A percentile compares a stretch with the other conserved stretches of the same genome.
These are phyloP conservation scores for Mythimna albipuncta DNA, from an alignment of 2,888 invertebrate genomes.

Conservation along the genomic window DNA sequence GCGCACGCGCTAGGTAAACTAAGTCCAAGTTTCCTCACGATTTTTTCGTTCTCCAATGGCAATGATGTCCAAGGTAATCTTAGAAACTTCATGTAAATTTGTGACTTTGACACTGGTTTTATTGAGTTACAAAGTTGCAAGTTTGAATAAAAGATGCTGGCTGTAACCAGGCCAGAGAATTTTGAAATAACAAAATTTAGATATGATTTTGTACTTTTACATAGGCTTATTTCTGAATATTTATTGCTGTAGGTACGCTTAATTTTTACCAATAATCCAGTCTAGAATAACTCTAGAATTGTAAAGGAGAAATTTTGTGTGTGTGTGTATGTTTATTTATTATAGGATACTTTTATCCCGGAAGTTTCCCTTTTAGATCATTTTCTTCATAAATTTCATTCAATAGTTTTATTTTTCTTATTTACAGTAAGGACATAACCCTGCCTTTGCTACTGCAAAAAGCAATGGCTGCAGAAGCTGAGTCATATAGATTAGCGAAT, in stretches of 20 bases:
- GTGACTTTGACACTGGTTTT: too few relatives aligned
- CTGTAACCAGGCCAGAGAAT: background rate
- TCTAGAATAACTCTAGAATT: too few relatives aligned
- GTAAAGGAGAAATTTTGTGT: too few relatives aligned
- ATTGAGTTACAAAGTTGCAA: too few relatives aligned
- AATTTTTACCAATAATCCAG: too few relatives aligned
- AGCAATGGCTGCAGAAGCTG: constrained; percentile 92
- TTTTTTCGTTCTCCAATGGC: background rate
- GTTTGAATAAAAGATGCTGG: background rate
- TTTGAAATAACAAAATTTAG: background rate
- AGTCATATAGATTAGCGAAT: constrained; percentile 90
- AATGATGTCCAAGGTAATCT: background rate
- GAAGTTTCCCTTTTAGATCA: too few relatives aligned
- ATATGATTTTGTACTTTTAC: too few relatives aligned
- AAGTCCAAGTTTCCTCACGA: background rate
- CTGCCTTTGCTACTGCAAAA: constrained; percentile 88
- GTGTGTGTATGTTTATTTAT: too few relatives aligned
- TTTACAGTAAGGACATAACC: constrained; percentile 75
- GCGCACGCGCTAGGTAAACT: too few relatives aligned
- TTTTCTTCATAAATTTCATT: too few relatives aligned
- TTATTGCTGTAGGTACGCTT: background rate
- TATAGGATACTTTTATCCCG: too few relatives aligned
- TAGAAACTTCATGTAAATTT: background rate
- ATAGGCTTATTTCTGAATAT: background rate
- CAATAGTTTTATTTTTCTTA: constrained; percentile 5